These are phyloP conservation scores for Protonibea diacanthus DNA, from an alignment of 2,797 vertebrate genomes.

Conservation along the genomic window DNA sequence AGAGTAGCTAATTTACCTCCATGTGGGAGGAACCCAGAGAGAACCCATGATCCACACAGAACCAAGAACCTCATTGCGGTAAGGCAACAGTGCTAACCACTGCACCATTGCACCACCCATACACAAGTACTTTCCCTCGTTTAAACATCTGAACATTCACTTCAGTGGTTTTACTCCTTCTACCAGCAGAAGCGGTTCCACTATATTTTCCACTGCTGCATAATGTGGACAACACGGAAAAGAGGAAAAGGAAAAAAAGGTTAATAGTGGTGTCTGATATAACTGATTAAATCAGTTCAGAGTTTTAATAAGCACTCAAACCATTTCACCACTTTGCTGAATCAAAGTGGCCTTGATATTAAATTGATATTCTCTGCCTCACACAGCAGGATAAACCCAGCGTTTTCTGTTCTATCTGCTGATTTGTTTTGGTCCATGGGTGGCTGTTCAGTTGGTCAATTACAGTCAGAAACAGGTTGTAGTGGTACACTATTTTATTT, in stretches of 20 bases:
- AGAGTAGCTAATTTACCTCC: too few species aligned
- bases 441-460: neutral
- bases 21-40: too few species aligned
- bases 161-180: neutral
- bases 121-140: neutral
- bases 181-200: neutral
- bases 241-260: constrained; percentile 9
- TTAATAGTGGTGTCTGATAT: constrained; percentile 21
- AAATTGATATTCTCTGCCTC: constrained; percentile 32
- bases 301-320: constrained; percentile 49
- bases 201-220: neutral
- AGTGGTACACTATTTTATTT: neutral
- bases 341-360: constrained; percentile 34
- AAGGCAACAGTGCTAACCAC: too few species aligned
- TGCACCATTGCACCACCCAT: neutral
- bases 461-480: neutral
- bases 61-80: too few species aligned
- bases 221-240: constrained; percentile 20
- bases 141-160: neutral
- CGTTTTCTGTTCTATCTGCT: constrained; percentile 28
- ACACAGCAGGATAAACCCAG: neutral
- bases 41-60: too few species aligned
- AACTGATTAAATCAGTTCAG: constrained; percentile 39
- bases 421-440: constrained; percentile 30
- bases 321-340: constrained; percentile 32